A percentile compares a stretch with the other conserved stretches of the same genome.
phyloP scores from a whole-genome alignment of 2,888 invertebrate genomes.

The Priocnemis perturbator region DNA sequence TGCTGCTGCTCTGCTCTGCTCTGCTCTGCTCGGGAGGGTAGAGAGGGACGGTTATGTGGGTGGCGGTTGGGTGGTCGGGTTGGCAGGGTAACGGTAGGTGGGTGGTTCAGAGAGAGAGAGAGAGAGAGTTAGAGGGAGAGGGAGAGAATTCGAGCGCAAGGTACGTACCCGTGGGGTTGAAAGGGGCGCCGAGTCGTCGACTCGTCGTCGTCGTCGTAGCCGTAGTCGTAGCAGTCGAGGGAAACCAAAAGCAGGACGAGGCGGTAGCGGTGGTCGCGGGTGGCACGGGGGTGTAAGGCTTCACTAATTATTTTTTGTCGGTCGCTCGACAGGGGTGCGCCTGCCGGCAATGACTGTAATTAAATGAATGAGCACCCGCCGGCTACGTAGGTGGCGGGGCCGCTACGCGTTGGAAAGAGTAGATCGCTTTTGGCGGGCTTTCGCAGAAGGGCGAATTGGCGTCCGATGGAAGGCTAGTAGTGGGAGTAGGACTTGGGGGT shows the following conservation, averaged over 20 bases:
- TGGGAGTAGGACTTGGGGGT: slow-evolving; percentile 26
- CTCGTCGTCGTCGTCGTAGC: slow-evolving; percentile 43
- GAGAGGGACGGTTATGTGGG: slow-evolving; percentile 26
- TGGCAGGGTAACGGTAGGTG: slow-evolving; percentile 65
- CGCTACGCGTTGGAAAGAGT: slow-evolving; percentile 30
- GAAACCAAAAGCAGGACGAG: slow-evolving; percentile 41
- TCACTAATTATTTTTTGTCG: slow-evolving; percentile 75
- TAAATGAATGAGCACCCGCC: slow-evolving; percentile 71
- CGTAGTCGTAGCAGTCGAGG: slow-evolving; percentile 38
- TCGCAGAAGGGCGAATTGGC: slow-evolving; percentile 27
- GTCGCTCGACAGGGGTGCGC: slow-evolving; percentile 72
- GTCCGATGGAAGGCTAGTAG: slow-evolving; percentile 25
- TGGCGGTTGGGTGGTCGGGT: slow-evolving; percentile 57
- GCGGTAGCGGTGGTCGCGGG: slow-evolving; percentile 32
- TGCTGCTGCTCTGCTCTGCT: slow-evolving; percentile 33
- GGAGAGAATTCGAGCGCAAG: slow-evolving; percentile 70
- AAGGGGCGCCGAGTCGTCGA: slow-evolving; percentile 60
- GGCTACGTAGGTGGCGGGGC: slow-evolving; percentile 34
- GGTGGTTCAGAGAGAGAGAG: slow-evolving; percentile 41
- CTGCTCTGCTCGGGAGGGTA: slow-evolving; percentile 48
- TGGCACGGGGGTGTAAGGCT: slow-evolving; percentile 69
- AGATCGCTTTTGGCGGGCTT: slow-evolving; percentile 50
- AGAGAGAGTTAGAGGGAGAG: slow-evolving; percentile 4
- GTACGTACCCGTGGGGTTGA: slow-evolving; percentile 69
- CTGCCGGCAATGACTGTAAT: slow-evolving; percentile 72